A percentile compares a stretch with the other conserved stretches of the same genome.
These are phyloP conservation scores for Aphelinus atriplicis DNA, from an alignment of 1,140 invertebrate genomes.

Conservation along the genomic window DNA sequence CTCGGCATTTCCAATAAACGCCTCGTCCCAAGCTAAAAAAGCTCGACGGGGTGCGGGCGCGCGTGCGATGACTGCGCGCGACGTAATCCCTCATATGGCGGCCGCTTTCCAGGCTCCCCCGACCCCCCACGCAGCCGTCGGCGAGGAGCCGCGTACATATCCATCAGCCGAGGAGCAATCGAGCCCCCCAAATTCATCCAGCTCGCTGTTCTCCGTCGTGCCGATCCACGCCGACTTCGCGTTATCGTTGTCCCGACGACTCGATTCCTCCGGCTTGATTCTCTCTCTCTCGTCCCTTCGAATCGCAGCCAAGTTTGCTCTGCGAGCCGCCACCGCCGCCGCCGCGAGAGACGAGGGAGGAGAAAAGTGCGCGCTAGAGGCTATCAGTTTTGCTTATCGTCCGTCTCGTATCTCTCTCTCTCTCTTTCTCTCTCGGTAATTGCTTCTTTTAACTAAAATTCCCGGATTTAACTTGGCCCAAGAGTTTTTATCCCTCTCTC, in stretches of 20 bases:
- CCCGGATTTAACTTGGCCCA: slow-evolving; percentile 53
- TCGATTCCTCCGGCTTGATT: no score
- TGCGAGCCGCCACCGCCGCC: no score
- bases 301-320: no score
- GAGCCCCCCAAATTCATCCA: no score
- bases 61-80: slow-evolving; percentile 18
- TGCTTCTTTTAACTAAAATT: slow-evolving; percentile 63
- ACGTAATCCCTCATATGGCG: slow-evolving; percentile 31
- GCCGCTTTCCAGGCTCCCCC: not conserved
- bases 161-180: not conserved
- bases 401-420: slow-evolving; percentile 50
- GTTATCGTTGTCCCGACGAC: no score
- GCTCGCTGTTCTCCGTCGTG: no score
- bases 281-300: no score
- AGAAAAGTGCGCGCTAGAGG: slow-evolving; percentile 29
- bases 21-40: slow-evolving; percentile 10
- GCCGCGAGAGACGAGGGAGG: not conserved
- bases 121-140: not conserved
- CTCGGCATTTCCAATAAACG: slow-evolving; percentile 35
- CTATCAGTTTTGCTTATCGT: slow-evolving; percentile 58
- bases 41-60: not conserved
- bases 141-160: not conserved
- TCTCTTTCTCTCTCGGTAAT: slow-evolving; percentile 56
- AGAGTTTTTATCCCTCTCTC: slow-evolving; percentile 14
- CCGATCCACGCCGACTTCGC: no score